Evolutionary conservation across 2,113 vertebrate species (phyloP).

Genomic region (Serinus canaria): DNA sequence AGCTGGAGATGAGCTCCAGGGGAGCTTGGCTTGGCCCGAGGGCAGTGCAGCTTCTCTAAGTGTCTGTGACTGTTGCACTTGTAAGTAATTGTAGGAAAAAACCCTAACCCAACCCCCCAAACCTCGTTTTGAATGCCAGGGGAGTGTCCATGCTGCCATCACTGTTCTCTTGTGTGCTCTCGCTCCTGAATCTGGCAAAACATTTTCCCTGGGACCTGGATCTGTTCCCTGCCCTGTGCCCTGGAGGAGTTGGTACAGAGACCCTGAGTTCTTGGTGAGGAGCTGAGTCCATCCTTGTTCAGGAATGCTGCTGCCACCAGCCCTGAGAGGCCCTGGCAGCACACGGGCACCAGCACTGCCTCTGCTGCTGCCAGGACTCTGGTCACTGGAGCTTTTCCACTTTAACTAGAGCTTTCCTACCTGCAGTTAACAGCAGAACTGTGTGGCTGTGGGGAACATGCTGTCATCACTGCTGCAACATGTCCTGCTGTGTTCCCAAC

Average conservation of each 20-base stretch:
- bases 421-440: not conserved
- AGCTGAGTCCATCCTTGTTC: rapidly evolving
- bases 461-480: not conserved
- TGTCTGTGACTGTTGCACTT: not conserved
- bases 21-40: not conserved
- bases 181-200: not conserved
- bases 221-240: not conserved
- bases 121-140: not conserved
- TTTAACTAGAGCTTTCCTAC: not conserved
- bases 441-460: rapidly evolving
- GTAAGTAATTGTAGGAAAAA: not conserved
- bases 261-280: rapidly evolving
- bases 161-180: not conserved
- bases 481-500: not conserved
- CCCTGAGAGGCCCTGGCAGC: rapidly evolving
- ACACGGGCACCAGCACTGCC: rapidly evolving
- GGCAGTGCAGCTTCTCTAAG: not conserved
- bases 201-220: rapidly evolving
- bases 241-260: not conserved
- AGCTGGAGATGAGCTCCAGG: not conserved
- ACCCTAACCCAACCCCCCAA: rapidly evolving
- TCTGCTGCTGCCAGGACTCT: not conserved
- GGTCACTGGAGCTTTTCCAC: not conserved
- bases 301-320: rapidly evolving
- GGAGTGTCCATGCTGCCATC: not conserved